Evolutionary conservation across 2,113 vertebrate species (phyloP).

Genomic region (Spea multiplicata): DNA sequence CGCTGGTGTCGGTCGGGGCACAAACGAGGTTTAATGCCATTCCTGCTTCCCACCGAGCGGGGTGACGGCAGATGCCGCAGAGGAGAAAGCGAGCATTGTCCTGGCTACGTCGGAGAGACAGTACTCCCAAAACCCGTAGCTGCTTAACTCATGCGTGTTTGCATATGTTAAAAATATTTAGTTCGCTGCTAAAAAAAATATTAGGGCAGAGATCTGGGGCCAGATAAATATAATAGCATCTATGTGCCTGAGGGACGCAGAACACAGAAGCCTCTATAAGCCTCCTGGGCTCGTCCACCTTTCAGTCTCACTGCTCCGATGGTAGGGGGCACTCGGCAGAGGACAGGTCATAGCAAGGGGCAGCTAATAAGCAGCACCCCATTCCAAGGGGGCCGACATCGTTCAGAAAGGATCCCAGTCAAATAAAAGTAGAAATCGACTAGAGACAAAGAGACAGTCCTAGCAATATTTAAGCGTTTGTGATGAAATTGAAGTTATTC

Average conservation of each 20-base stretch:
- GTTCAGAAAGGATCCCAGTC: too few species aligned
- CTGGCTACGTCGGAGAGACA: constrained; percentile 46
- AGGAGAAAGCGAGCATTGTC: constrained; percentile 57
- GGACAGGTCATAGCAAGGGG: constrained; percentile 20
- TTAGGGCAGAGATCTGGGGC: constrained; percentile 55
- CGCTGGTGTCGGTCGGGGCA: not conserved
- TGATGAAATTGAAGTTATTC: too few species aligned
- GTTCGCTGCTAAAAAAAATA: constrained; percentile 65
- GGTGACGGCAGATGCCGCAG: constrained; percentile 32
- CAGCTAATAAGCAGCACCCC: not conserved
- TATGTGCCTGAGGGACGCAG: constrained; percentile 50
- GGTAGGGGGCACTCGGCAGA: not conserved
- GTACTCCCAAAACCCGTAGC: constrained; percentile 44
- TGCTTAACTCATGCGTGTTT: constrained; percentile 55
- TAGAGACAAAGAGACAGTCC: too few species aligned
- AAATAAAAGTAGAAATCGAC: too few species aligned
- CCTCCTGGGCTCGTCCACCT: not conserved
- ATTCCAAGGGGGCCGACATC: too few species aligned
- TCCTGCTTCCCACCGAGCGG: constrained; percentile 16
- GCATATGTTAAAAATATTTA: constrained; percentile 64
- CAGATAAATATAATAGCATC: constrained; percentile 59
- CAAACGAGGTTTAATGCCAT: constrained; percentile 1
- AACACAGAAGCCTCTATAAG: constrained; percentile 54
- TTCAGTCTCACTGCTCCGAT: not conserved
- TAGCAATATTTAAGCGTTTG: too few species aligned